Evolutionary conservation across 2,113 vertebrate species (phyloP), one percentile per base, ranked within the genome.

Genomic region (Lutjanus erythropterus): DNA sequence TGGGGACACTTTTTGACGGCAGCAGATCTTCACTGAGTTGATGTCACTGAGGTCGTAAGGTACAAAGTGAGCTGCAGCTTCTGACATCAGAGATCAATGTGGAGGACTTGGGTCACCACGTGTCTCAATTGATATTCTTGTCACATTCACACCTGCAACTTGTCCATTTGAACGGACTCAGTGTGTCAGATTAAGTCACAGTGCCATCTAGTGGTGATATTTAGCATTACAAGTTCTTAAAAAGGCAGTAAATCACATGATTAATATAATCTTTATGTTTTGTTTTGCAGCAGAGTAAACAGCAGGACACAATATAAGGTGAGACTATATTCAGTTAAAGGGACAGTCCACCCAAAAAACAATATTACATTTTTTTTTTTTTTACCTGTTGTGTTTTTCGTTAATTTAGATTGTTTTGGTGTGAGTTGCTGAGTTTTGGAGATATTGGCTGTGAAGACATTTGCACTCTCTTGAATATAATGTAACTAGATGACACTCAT

Each of bases 21-120:
- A 44, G 58, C 64, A 10, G 53, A 79, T 72, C 87, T 76, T 78
- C 78, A 67, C n/a, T 52, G 71, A 39, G 55, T 11, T 68, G 46
- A 50, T 59, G 67, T 74, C 78, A 68, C 58, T 0, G 42, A 67
- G 78, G 73, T 87, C 80, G 56, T 78, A 60, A 76, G 29, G 81
- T 59, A 76, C 67, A 78, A 78, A 81, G 44, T 12, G 39, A 77
- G 42, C 65, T 33, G 53, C 78, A 65, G 49, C 62, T 49, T 64
- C 50, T 80, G 64, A 90, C 67, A 84, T 64, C 67, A 86, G 47
- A 78, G 79, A 85, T 86, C 88, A 86, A 71, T 88, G 83, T 53
- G 16, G 58, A 80, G 27, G 80, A 66, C 62, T 81, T 33, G 0
- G 86, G 73, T 83, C 84, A 81, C 11, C 56, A 9, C 31, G 66